phyloP scores from a whole-genome alignment of 2,113 vertebrate species.

The Equus quagga region DNA sequence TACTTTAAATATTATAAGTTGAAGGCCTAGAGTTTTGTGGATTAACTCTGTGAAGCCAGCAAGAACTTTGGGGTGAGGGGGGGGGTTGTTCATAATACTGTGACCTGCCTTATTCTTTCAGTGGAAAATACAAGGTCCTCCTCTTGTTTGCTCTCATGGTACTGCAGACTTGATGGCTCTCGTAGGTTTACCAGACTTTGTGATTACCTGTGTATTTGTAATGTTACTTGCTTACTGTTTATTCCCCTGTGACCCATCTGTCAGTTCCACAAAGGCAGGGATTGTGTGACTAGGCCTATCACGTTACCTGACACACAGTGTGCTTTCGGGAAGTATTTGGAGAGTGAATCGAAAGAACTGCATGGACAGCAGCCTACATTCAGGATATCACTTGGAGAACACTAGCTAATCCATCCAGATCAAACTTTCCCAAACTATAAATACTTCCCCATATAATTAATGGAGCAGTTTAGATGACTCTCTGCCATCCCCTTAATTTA shows the following conservation, averaged over 20 bases:
- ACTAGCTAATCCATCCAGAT: neutral
- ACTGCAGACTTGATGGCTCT: neutral
- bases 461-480: neutral
- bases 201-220: neutral
- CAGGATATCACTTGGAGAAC: neutral
- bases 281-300: neutral
- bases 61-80: neutral
- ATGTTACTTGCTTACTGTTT: neutral
- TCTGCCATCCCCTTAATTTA: neutral
- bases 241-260: neutral
- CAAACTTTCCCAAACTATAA: neutral
- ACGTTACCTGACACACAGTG: neutral
- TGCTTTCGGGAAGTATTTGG: neutral
- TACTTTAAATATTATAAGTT: neutral
- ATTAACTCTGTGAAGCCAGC: neutral
- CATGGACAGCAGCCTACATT: rapidly evolving
- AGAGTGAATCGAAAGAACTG: neutral
- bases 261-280: neutral
- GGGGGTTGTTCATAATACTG: rapidly evolving
- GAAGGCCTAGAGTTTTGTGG: neutral
- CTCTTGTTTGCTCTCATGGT: neutral
- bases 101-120: neutral
- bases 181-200: too few relatives aligned
- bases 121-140: neutral
- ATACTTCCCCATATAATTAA: neutral